Conservation (phyloP, 2,797 vertebrate genomes). For the Acanthopagrus latus region DNA sequence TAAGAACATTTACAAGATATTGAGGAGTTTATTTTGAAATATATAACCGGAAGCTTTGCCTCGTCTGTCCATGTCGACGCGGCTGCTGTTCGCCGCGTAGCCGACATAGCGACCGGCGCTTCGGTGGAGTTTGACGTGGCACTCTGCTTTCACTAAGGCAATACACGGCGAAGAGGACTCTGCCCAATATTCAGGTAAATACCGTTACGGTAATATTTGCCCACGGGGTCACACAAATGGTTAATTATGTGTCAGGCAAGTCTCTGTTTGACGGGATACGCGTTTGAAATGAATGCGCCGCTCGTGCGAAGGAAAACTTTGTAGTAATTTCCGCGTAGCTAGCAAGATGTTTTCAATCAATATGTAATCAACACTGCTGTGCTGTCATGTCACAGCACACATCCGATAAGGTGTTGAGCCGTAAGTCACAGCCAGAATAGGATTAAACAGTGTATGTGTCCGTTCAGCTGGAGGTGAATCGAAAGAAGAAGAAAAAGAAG, state of each 20-base stretch:
- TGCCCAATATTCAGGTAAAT: constrained; percentile 78
- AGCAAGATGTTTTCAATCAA: constrained; percentile 59
- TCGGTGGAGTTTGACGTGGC: constrained; percentile 88
- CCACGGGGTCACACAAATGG: neutral
- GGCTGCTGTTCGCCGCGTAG: constrained; percentile 12
- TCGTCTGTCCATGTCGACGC: accelerated
- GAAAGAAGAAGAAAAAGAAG: neutral
- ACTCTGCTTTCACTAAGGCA: constrained; percentile 73
- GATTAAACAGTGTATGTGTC: neutral
- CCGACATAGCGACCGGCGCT: constrained; percentile 69
- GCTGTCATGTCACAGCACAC: neutral
- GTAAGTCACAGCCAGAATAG: accelerated
- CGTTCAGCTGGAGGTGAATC: neutral
- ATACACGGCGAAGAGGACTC: constrained; percentile 53
- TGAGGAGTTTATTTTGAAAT: constrained; percentile 45
- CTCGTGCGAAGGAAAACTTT: constrained; percentile 57
- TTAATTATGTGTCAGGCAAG: accelerated
- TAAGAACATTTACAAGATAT: accelerated
- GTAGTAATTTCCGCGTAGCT: constrained; percentile 64
- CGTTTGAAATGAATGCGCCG: neutral
- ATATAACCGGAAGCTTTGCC: accelerated
- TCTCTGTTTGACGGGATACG: neutral
- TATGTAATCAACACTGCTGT: constrained; percentile 24
- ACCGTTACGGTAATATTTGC: neutral
- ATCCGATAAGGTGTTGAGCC: neutral